Percentiles rank a stretch among this genome's conserved stretches.
Evolutionary conservation across 2,113 vertebrate species (phyloP).

Genomic region (Calonectris borealis): DNA sequence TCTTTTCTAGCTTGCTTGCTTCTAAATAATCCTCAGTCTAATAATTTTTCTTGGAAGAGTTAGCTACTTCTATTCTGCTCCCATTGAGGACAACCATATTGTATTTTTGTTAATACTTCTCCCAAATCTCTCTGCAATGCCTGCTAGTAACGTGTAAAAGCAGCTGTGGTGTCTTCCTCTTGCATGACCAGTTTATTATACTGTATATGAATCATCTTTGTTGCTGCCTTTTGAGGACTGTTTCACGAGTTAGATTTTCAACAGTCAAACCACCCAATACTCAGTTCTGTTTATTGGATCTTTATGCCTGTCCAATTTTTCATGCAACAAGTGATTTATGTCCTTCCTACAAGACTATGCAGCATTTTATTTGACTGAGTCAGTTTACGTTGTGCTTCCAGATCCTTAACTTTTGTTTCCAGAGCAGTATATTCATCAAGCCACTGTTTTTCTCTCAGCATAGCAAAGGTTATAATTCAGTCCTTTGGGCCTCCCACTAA

Average conservation of each 20-base stretch:
- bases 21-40: neutral
- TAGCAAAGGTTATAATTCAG: neutral
- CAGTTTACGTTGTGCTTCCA: neutral
- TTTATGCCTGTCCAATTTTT: neutral
- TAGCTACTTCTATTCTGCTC: neutral
- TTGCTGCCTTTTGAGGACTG: neutral
- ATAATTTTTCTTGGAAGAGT: neutral
- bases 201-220: neutral
- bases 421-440: neutral
- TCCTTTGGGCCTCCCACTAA: neutral
- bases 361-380: neutral
- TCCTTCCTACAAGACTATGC: neutral
- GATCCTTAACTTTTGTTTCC: neutral
- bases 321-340: neutral
- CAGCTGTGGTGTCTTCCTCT: neutral
- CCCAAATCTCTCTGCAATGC: neutral
- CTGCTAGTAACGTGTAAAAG: neutral
- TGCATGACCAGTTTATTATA: neutral
- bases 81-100: rapidly evolving
- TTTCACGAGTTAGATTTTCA: neutral
- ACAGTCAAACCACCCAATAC: neutral
- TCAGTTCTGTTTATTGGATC: neutral
- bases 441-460: neutral
- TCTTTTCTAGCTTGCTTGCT: neutral
- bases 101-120: neutral